These are phyloP conservation scores for Trematomus loennbergii DNA, from an alignment of 2,113 vertebrate species.

Conservation along the genomic window DNA sequence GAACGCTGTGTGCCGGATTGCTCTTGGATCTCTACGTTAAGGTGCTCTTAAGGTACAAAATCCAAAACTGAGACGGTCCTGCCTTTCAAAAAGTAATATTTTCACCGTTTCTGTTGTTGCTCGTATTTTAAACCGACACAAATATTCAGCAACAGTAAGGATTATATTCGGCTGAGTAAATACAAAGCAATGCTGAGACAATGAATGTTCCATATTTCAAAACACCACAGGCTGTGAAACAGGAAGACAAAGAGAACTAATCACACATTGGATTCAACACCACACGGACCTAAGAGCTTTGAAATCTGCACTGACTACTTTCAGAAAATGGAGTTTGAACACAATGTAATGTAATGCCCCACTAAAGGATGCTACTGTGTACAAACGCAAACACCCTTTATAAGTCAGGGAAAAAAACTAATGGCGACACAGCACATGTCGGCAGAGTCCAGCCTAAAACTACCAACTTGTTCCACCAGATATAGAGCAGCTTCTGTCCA, in stretches of 20 bases:
- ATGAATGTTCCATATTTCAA: constrained; percentile 47
- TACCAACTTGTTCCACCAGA: constrained; percentile 55
- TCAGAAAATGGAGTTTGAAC: constrained; percentile 13
- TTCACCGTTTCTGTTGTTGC: constrained; percentile 15
- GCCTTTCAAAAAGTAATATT: constrained; percentile 6
- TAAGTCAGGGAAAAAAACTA: neutral
- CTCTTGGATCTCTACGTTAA: neutral
- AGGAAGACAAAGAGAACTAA: constrained; percentile 35
- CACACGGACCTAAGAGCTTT: constrained; percentile 6
- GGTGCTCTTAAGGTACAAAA: neutral
- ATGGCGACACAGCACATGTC: constrained; percentile 4
- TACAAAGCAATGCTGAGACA: constrained; percentile 41
- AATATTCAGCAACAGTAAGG: constrained; percentile 20
- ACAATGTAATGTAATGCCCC: neutral
- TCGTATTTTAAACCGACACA: constrained; percentile 4
- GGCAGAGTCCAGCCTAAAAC: constrained; percentile 9
- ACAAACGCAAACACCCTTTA: constrained; percentile 4
- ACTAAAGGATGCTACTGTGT: neutral
- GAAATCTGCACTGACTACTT: constrained; percentile 25
- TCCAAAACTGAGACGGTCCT: neutral
- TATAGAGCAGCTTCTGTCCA: constrained; percentile 32
- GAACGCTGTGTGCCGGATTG: neutral
- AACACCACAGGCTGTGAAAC: constrained; percentile 25
- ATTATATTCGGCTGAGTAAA: constrained; percentile 43
- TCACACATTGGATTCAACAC: constrained; percentile 39